Conservation (phyloP, 2,888 invertebrate species). For the Acrocyrtus sp. region DNA sequence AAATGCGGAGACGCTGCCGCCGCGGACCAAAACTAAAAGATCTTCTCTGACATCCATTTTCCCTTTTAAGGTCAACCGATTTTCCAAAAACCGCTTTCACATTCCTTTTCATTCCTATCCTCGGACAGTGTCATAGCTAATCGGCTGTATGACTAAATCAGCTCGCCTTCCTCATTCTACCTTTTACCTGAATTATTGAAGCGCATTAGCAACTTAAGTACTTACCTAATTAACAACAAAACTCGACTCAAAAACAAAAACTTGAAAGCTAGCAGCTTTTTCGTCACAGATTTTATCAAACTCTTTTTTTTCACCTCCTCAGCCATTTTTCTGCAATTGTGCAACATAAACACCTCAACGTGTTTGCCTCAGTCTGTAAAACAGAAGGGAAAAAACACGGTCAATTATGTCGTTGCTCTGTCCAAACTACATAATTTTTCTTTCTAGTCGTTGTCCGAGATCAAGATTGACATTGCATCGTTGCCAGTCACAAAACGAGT, state of each 20-base stretch:
- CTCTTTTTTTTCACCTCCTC: not conserved
- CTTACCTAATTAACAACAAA: constrained; percentile 21
- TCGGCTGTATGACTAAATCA: no score
- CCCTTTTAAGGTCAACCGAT: constrained; percentile 49
- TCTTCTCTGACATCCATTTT: constrained; percentile 44
- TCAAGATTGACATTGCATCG: no score
- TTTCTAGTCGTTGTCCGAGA: no score
- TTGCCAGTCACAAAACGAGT: no score
- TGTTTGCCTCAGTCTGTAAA: not conserved
- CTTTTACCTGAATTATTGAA: constrained; percentile 6
- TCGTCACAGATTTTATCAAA: constrained; percentile 12
- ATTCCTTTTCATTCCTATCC: no score
- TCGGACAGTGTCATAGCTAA: no score
- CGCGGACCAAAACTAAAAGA: no score
- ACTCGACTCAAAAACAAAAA: constrained; percentile 6
- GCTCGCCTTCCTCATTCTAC: constrained; percentile 2
- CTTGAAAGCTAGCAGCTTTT: constrained; percentile 17
- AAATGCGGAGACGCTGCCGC: no score
- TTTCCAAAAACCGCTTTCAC: constrained; percentile 38
- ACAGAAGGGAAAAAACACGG: not conserved
- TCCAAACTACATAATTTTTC: no score
- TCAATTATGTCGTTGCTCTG: not conserved
- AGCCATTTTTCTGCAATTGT: not conserved
- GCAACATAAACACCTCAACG: not conserved
- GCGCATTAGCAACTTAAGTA: no score